Base-by-base conservation (phyloP, 2,113 vertebrate genomes). In the Acanthisitta chloris region DNA sequence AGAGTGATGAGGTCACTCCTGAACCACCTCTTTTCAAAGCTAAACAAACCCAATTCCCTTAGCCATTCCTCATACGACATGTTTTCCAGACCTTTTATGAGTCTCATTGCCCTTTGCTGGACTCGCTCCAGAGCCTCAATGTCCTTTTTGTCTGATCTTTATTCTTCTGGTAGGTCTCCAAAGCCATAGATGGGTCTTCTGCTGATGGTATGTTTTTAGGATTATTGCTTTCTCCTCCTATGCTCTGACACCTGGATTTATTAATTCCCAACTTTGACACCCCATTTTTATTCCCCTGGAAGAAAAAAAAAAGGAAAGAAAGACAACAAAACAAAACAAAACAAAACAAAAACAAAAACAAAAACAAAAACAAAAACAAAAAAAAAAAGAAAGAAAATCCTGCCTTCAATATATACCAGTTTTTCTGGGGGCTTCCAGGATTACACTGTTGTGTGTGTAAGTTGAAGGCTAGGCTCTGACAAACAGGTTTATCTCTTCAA, bases 401-500 rank as follows among this genome's bases (percentile, higher is more conserved):
- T 77, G 51, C 43, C 40, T 88, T 92, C 80, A 58, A 10, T 23
- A 52, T 57, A 51, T 48, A 64, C 3, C 2, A 82, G 54, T 58
- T 97, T 96, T 90, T 94, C 84, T 81, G 69, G 65, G 78, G 21
- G 36, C 55, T 94, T 62, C 78, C 34, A 85, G 82, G 81, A 74
- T 95, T 95, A 78, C 54, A n/a, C 54, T 33, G 26, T 13, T 78
- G 38, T 62, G 28, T 86, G 42, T 84, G 33, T 31, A 70, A 94
- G 51, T 33, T 90, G 62, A 88, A 92, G 62, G 58, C 26, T 51
- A 93, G 46, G 49, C 45, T 90, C 57, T 93, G 84, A 62, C 82
- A 86, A 84, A 61, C 38, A 91, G 92, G 90, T 96, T 96, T 97
- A 80, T 95, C 91, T 92, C 80, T 92, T 92, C 54, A 81, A 45